Conservation (phyloP, 2,888 invertebrate genomes). For the Lepidochitona cinerea region DNA sequence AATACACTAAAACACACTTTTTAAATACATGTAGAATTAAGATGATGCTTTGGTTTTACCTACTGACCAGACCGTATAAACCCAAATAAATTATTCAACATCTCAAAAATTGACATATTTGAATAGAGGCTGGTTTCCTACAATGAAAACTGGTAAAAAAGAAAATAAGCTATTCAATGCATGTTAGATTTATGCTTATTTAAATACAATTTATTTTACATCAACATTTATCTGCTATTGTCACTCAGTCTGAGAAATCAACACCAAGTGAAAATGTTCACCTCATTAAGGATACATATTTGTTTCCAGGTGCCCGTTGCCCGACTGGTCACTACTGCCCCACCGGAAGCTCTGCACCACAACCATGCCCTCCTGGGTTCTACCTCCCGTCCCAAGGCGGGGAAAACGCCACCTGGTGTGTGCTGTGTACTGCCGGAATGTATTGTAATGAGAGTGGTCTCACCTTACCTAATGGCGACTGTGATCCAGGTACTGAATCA, state of each 20-base stretch:
- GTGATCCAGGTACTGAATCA: constrained; percentile 52
- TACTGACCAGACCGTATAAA: too few species aligned
- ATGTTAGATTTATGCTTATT: neutral
- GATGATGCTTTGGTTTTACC: too few species aligned
- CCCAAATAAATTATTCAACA: too few species aligned
- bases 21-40: too few species aligned
- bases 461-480: constrained; percentile 53
- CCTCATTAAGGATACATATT: too few species aligned
- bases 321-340: constrained; percentile 58
- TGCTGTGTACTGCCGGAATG: constrained; percentile 56
- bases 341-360: constrained; percentile 49
- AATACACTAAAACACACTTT: too few species aligned
- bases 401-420: constrained; percentile 58
- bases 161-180: neutral
- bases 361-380: constrained; percentile 59
- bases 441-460: constrained; percentile 61
- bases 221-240: too few species aligned
- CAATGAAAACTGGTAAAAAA: neutral
- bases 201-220: neutral
- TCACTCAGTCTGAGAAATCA: too few species aligned
- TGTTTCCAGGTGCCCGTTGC: constrained; percentile 53
- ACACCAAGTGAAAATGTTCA: too few species aligned
- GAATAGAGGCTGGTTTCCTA: neutral
- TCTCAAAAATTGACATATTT: too few species aligned
- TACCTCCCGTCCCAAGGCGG: constrained; percentile 58